phyloP scores from a whole-genome alignment of 2,113 vertebrate species.

The Gila orcuttii region DNA sequence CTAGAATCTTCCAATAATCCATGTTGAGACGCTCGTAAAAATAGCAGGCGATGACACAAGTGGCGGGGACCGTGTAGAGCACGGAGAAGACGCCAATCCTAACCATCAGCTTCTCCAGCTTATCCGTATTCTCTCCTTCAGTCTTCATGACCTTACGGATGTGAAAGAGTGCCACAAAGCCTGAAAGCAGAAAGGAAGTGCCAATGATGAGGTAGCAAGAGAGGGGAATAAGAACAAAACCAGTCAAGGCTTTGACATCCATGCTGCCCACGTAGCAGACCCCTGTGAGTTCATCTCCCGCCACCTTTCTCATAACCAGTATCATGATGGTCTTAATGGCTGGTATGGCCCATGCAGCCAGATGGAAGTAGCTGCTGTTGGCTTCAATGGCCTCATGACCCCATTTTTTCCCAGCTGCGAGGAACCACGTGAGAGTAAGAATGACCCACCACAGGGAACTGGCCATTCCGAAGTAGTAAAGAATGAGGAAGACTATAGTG shows the following conservation, averaged over 20 bases:
- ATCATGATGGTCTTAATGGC: conserved; percentile 96
- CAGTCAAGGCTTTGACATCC: conserved; percentile 91
- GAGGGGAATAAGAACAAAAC: conserved; percentile 92
- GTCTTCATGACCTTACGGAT: conserved; percentile 97
- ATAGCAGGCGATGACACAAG: conserved; percentile 96
- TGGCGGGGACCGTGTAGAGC: conserved; percentile 94
- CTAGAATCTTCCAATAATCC: conserved; percentile 89
- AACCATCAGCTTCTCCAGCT: conserved; percentile 96
- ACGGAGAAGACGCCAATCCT: conserved; percentile 95
- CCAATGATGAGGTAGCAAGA: conserved; percentile 92
- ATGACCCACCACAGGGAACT: conserved; percentile 98
- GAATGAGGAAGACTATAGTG: conserved; percentile 94
- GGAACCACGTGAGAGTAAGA: conserved; percentile 93
- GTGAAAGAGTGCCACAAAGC: conserved; percentile 96
- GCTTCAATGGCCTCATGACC: conserved; percentile 97
- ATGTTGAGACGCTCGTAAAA: conserved; percentile 95
- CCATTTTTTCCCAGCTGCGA: conserved; percentile 97
- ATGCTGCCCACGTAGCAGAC: conserved; percentile 96
- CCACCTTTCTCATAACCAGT: conserved; percentile 93
- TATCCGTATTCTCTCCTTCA: conserved; percentile 95
- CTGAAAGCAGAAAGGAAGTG: conserved; percentile 94
- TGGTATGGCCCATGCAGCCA: conserved; percentile 94
- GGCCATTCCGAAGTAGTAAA: conserved; percentile 99
- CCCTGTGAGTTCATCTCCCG: conserved; percentile 94
- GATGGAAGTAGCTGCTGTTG: conserved; percentile 97